Conservation (phyloP, 2,888 invertebrate species). For the Dorcus parallelipipedus region DNA sequence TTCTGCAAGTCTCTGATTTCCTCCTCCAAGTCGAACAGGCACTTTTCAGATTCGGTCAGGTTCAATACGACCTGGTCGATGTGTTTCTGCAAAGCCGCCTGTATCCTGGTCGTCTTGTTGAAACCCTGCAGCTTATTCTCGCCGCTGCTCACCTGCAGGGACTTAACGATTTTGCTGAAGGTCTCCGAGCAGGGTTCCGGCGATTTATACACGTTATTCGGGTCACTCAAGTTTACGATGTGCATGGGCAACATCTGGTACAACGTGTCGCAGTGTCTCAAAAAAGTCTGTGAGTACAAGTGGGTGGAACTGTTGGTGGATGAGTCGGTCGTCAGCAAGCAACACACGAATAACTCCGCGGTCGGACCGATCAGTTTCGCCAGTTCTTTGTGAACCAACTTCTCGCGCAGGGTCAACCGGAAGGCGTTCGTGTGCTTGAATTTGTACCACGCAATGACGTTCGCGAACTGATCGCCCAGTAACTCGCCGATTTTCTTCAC, state of each 20-base stretch:
- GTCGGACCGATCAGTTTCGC: conserved; percentile 56
- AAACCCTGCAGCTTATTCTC: conserved; percentile 32
- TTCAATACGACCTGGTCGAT: conserved; percentile 37
- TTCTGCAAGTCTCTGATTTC: conserved; percentile 39
- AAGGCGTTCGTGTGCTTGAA: conserved; percentile 56
- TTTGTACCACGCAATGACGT: conserved; percentile 68
- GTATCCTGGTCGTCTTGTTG: conserved; percentile 37
- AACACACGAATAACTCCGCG: conserved; percentile 61
- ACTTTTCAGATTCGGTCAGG: conserved; percentile 37
- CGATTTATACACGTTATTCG: conserved; percentile 39
- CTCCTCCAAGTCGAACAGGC: conserved; percentile 43
- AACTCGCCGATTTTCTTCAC: conserved; percentile 54
- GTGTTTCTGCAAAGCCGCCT: conserved; percentile 40
- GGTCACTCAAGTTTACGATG: conserved; percentile 52
- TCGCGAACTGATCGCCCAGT: conserved; percentile 50
- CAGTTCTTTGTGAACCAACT: conserved; percentile 61
- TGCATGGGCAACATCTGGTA: conserved; percentile 53
- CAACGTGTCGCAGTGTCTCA: conserved; percentile 55
- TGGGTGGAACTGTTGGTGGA: conserved; percentile 58
- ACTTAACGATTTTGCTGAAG: conserved; percentile 36
- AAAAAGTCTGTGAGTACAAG: conserved; percentile 60
- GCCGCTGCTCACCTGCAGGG: conserved; percentile 28
- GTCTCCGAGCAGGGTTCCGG: conserved; percentile 36
- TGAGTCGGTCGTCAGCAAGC: conserved; percentile 56
- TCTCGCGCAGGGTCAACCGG: conserved; percentile 61